Conservation (phyloP, 1,140 invertebrate genomes). For the Magallana angulata region DNA sequence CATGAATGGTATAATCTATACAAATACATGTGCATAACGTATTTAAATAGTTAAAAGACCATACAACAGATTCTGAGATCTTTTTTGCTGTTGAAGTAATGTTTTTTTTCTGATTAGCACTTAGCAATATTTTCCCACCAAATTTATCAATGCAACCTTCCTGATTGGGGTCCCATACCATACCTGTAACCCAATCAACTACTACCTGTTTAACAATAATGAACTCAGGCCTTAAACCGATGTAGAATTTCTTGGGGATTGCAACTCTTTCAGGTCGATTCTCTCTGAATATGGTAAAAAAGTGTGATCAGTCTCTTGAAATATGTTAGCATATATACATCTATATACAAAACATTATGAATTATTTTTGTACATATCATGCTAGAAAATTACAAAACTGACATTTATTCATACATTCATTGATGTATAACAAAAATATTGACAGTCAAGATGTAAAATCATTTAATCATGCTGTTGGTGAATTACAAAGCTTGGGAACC, state of each 20-base stretch:
- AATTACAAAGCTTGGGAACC: no score
- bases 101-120: no score
- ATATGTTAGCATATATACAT: neutral
- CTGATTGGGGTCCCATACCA: neutral
- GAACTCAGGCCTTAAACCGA: neutral
- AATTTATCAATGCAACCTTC: no score
- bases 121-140: no score
- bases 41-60: no score
- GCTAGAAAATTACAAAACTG: neutral
- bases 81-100: no score
- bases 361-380: neutral
- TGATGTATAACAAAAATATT: neutral
- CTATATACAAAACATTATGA: neutral
- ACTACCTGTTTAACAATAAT: constrained; percentile 23
- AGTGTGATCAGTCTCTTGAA: neutral
- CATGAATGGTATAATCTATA: no score
- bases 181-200: constrained; percentile 1
- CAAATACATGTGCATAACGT: no score
- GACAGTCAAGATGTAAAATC: no score
- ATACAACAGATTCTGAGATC: no score
- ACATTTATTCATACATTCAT: neutral
- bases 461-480: no score
- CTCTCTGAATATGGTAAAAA: constrained; percentile 35
- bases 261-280: constrained; percentile 23
- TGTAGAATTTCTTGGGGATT: neutral